phyloP scores from a whole-genome alignment of 2,888 invertebrate genomes.

The Lycaena phlaeas region DNA sequence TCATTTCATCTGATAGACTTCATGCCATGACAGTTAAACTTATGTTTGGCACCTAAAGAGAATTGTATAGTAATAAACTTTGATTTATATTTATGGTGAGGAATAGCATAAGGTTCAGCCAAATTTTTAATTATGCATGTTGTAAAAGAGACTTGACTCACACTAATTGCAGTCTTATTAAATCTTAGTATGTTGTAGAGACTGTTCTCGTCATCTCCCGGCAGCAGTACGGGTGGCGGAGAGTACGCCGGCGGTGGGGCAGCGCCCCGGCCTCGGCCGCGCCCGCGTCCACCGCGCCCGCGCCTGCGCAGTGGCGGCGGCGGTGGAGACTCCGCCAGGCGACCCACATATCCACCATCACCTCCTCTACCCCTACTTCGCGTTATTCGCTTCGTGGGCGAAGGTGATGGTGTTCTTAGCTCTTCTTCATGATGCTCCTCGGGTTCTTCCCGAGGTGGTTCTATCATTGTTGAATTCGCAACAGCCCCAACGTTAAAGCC shows the following conservation, averaged over 20 bases:
- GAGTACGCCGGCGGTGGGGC: slow-evolving; percentile 65
- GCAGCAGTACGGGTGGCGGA: slow-evolving; percentile 61
- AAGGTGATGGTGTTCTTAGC: slow-evolving; percentile 71
- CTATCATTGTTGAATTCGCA: slow-evolving; percentile 43
- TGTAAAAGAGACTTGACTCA: slow-evolving; percentile 48
- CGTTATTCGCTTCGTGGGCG: slow-evolving; percentile 75
- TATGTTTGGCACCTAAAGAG: too few species aligned
- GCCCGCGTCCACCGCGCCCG: slow-evolving; percentile 49
- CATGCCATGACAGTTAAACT: too few species aligned
- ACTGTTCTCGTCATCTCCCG: slow-evolving; percentile 85
- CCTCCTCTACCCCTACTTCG: slow-evolving; percentile 74
- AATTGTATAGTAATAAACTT: too few species aligned
- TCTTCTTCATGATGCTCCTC: slow-evolving; percentile 54
- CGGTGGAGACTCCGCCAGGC: slow-evolving; percentile 63
- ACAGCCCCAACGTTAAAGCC: slow-evolving; percentile 46
- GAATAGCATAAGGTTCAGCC: too few species aligned
- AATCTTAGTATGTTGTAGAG: slow-evolving; percentile 88
- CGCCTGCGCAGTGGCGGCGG: slow-evolving; percentile 55
- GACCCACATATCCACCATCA: slow-evolving; percentile 56
- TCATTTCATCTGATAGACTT: too few species aligned
- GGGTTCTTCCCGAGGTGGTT: slow-evolving; percentile 43
- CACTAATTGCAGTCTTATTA: slow-evolving; percentile 86
- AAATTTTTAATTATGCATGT: neutral
- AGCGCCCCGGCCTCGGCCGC: slow-evolving; percentile 53
- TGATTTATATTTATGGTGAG: too few species aligned